These are phyloP conservation scores for Smithornis capensis DNA, from an alignment of 2,113 vertebrate species.

Conservation along the genomic window DNA sequence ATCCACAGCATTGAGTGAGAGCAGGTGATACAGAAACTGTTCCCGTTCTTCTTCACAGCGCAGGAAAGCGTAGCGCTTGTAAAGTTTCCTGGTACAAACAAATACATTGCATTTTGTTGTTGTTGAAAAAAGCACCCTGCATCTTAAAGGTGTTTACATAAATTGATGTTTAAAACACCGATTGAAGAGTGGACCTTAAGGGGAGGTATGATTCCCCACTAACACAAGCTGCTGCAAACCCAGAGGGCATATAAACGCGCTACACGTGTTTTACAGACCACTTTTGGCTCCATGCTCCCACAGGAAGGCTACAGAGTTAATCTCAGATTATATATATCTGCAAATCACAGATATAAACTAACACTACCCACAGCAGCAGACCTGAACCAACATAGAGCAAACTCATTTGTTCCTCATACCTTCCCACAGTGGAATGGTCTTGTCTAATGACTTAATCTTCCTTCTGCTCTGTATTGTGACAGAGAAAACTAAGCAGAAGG, in stretches of 20 bases:
- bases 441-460: not conserved
- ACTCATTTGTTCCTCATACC: not conserved
- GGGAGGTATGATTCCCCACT: not conserved
- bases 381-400: not conserved
- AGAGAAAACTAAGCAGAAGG: not conserved
- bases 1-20: conserved; percentile 96
- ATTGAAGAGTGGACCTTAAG: not conserved
- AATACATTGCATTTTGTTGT: not conserved
- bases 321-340: not conserved
- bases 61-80: conserved; percentile 94
- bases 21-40: conserved; percentile 95
- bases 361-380: not conserved
- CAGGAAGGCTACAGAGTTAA: not conserved
- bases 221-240: not conserved
- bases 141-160: not conserved
- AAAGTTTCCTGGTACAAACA: conserved; percentile 84
- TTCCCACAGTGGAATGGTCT: not conserved
- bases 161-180: not conserved
- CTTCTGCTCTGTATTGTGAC: not conserved
- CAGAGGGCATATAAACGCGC: not conserved
- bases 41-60: conserved; percentile 96
- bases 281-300: fast-evolving
- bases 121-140: not conserved
- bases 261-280: not conserved
- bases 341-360: not conserved